These are phyloP conservation scores for Temnothorax longispinosus DNA, from an alignment of 1,140 invertebrate genomes.

Conservation along the genomic window DNA sequence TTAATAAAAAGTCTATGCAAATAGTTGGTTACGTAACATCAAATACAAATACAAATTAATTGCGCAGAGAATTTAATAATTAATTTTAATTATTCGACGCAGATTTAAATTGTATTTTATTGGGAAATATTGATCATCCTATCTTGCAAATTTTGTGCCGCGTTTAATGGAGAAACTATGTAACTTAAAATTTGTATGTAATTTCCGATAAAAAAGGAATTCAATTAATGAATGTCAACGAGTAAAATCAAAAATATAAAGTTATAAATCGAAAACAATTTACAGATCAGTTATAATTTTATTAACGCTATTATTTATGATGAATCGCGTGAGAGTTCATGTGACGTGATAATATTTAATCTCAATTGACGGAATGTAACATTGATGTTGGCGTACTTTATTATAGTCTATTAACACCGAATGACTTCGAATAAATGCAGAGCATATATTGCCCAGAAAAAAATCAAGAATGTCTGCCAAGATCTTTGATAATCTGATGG, in stretches of 20 bases:
- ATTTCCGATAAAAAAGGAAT: background rate
- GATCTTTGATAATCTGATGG: background rate
- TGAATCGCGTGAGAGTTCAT: background rate
- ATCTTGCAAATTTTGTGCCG: background rate
- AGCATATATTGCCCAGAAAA: background rate
- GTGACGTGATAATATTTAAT: background rate
- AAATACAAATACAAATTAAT: background rate
- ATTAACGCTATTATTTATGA: background rate
- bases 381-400: background rate
- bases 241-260: background rate
- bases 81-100: background rate
- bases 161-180: background rate
- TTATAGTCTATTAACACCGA: background rate
- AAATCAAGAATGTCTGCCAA: background rate
- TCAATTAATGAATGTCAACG: background rate
- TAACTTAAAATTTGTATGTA: background rate
- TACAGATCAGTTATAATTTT: background rate
- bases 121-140: background rate
- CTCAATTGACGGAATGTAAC: conserved; percentile 16
- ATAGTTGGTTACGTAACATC: background rate
- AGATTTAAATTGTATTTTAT: background rate
- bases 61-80: background rate
- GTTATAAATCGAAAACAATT: background rate
- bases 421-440: background rate
- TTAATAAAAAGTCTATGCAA: background rate